Evolutionary conservation across 2,888 invertebrate species (phyloP).

Genomic region (Melieria picta): DNA sequence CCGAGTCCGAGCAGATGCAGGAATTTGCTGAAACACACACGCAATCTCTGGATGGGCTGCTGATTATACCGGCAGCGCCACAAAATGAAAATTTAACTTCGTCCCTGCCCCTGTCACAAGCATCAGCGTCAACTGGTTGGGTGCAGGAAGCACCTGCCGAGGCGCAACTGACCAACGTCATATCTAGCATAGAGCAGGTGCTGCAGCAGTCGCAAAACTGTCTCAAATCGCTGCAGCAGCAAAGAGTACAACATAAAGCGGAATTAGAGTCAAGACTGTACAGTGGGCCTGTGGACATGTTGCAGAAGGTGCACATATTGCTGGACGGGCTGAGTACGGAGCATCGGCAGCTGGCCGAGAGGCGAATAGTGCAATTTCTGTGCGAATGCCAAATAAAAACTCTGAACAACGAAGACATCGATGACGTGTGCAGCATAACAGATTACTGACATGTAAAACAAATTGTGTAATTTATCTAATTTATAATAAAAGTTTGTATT

Average conservation of each 20-base stretch:
- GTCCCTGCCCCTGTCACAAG: background rate
- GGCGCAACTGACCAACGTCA: conserved; percentile 49
- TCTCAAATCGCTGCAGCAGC: conserved; percentile 43
- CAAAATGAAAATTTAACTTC: conserved; percentile 4
- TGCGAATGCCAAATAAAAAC: conserved; percentile 61
- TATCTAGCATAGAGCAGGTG: conserved; percentile 56
- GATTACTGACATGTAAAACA: conserved; percentile 31
- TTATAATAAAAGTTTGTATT: too few relatives aligned
- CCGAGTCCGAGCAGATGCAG: conserved; percentile 40
- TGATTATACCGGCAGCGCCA: conserved; percentile 28
- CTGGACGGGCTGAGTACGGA: conserved; percentile 50
- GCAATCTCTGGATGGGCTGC: conserved; percentile 34
- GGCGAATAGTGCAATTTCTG: conserved; percentile 58
- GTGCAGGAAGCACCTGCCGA: background rate
- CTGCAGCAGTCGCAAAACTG: conserved; percentile 56
- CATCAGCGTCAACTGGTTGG: conserved; percentile 12
- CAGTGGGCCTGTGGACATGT: conserved; percentile 42
- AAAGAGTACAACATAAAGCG: conserved; percentile 41
- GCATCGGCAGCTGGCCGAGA: conserved; percentile 53
- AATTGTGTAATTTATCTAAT: too few relatives aligned
- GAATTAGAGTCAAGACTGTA: conserved; percentile 38
- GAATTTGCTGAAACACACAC: conserved; percentile 37
- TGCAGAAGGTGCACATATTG: conserved; percentile 45
- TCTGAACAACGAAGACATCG: conserved; percentile 56
- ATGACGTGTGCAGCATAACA: conserved; percentile 50